Conservation (phyloP, 2,888 invertebrate genomes). For the Griposia aprilina region DNA sequence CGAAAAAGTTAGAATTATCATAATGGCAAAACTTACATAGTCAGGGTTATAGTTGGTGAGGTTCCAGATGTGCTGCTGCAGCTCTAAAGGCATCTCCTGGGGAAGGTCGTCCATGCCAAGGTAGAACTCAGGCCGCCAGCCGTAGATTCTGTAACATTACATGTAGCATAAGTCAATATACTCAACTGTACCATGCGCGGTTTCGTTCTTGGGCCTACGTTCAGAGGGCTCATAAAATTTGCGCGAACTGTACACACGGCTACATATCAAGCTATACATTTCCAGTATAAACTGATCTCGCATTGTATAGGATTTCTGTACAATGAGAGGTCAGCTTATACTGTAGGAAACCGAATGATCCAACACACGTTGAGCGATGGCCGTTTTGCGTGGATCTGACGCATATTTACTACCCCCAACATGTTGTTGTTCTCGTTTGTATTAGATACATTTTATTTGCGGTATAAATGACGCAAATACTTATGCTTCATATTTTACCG, state of each 20-base stretch:
- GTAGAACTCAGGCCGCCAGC: conserved; percentile 96
- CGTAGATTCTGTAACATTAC: conserved; percentile 93
- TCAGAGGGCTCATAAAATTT: no score
- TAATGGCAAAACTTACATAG: conserved; percentile 76
- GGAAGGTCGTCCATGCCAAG: conserved; percentile 93
- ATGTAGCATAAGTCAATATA: neutral
- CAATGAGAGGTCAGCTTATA: no score
- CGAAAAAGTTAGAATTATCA: neutral
- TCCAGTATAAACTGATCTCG: no score
- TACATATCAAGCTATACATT: no score
- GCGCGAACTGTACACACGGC: no score
- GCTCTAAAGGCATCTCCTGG: conserved; percentile 92
- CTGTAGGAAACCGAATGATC: no score
- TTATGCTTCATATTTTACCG: neutral
- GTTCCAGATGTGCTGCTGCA: conserved; percentile 92
- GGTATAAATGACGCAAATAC: neutral
- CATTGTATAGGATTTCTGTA: no score
- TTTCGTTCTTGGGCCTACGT: no score
- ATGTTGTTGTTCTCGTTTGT: neutral
- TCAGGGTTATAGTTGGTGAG: conserved; percentile 79
- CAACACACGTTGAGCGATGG: no score
- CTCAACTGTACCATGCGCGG: no score
- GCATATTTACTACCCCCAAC: neutral
- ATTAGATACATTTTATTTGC: neutral
- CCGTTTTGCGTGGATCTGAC: neutral